Evolutionary conservation across 1,140 invertebrate genomes (phyloP).

Genomic region (Sminthurides bifidus): DNA sequence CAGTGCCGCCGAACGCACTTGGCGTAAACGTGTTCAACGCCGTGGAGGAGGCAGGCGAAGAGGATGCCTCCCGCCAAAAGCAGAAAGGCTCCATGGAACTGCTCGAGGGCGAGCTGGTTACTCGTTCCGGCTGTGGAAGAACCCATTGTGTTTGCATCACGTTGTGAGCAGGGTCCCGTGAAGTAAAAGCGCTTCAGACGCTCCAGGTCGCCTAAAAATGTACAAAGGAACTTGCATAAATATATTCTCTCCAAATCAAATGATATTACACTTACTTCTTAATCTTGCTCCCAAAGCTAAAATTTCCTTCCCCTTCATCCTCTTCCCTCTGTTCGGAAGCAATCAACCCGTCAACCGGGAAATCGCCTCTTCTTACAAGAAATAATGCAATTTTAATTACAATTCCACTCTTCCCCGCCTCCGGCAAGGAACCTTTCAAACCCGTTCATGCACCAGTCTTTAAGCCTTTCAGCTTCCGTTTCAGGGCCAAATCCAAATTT

Average conservation of each 20-base stretch:
- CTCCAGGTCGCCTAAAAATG: constrained; percentile 70
- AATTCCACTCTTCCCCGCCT: no score
- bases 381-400: no score
- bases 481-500: no score
- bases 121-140: constrained; percentile 34
- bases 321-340: no score
- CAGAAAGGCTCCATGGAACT: constrained; percentile 94
- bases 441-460: no score
- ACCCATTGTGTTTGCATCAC: constrained; percentile 18
- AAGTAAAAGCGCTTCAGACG: constrained; percentile 90
- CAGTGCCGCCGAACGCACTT: constrained; percentile 10
- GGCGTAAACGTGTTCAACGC: constrained; percentile 21
- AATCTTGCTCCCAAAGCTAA: no score
- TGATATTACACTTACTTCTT: neutral
- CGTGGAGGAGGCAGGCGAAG: constrained; percentile 49
- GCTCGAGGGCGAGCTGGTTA: constrained; percentile 85
- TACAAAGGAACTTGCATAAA: neutral
- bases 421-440: no score
- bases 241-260: neutral
- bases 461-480: no score
- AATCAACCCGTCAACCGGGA: no score
- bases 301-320: no score
- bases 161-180: constrained; percentile 79
- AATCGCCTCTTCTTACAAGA: no score
- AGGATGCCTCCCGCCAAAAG: constrained; percentile 86